Evolutionary conservation across 2,797 vertebrate species (phyloP).

Genomic region (Micromesistius poutassou): DNA sequence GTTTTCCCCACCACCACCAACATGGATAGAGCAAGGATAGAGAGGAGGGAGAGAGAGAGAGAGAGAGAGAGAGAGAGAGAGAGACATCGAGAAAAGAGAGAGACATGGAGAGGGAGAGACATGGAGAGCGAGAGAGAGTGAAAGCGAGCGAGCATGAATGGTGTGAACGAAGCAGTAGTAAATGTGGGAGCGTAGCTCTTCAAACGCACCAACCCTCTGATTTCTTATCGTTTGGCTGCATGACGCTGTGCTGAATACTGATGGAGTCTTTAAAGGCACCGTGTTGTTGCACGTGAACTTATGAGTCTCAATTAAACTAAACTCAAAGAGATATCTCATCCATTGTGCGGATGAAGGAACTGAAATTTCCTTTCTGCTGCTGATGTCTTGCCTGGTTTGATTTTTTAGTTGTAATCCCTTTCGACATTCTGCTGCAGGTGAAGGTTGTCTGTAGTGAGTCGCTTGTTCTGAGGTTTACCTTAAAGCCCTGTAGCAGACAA

Average conservation of each 20-base stretch:
- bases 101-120: too few relatives aligned
- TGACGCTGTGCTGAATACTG: constrained; percentile 58
- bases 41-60: not conserved
- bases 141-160: constrained; percentile 17
- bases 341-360: not conserved
- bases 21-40: not conserved
- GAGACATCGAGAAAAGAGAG: too few relatives aligned
- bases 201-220: constrained; percentile 37
- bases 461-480: too few relatives aligned
- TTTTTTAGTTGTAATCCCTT: too few relatives aligned
- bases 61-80: not conserved
- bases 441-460: too few relatives aligned
- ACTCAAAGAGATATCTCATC: too few relatives aligned
- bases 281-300: not conserved
- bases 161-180: constrained; percentile 30
- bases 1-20: constrained; percentile 32
- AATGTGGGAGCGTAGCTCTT: constrained; percentile 47
- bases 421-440: too few relatives aligned
- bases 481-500: too few relatives aligned
- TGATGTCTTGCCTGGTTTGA: too few relatives aligned
- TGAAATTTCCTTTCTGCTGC: too few relatives aligned
- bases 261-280: constrained; percentile 45
- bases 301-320: too few relatives aligned
- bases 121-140: too few relatives aligned
- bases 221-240: constrained; percentile 40